Base-by-base conservation (phyloP, 2,888 invertebrate species). In the Anthoptus insignis region DNA sequence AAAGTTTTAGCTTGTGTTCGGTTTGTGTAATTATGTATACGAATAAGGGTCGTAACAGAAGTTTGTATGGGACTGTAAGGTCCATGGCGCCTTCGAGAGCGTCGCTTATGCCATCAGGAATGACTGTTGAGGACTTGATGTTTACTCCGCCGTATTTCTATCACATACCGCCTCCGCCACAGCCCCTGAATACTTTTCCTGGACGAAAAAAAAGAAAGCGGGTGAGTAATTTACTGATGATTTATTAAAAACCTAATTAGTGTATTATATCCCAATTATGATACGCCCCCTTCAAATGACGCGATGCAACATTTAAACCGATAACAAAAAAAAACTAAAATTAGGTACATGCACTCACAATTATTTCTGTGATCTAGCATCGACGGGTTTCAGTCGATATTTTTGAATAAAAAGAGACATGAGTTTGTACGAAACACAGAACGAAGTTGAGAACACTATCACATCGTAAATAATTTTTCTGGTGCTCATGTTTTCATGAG, bases 161-260 rank as follows among this genome's bases (percentile, higher is more conserved):
- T 79, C 93, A 92, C 71, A 82, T 91, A 54, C 91, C 91, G 65
- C 91, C 91, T 5, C 86, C 84, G 14, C 88, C 86, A 47, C 89
- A 88, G 71, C 82, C 89, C 11, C 71, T 90, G 59, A 91, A 89
- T 76, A 93, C 93, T 11, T 92, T 86, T 76, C 93, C 93, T 84
- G 90, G 89, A 69, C 89, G 92, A 65, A 92, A 92, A 65, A 87
- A 88, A 73, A 85, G 90, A 47, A 93, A 92, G 83, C 79, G 86
- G 87, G 93, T 93, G 82, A 72, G 78, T 56, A n/a, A 73, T 39
- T 13, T 7, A 39, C 16, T 7, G 16, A 39, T 2, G 5, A 42
- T 19, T n/a, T 27, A 27, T 27, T 27, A 27, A 5, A 27, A 27
- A 27, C 5, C 27, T 27, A 7, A 5, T 27, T 27, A 27, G 27